These are phyloP conservation scores for Rapana venosa DNA, from an alignment of 2,888 invertebrate genomes.

Conservation along the genomic window DNA sequence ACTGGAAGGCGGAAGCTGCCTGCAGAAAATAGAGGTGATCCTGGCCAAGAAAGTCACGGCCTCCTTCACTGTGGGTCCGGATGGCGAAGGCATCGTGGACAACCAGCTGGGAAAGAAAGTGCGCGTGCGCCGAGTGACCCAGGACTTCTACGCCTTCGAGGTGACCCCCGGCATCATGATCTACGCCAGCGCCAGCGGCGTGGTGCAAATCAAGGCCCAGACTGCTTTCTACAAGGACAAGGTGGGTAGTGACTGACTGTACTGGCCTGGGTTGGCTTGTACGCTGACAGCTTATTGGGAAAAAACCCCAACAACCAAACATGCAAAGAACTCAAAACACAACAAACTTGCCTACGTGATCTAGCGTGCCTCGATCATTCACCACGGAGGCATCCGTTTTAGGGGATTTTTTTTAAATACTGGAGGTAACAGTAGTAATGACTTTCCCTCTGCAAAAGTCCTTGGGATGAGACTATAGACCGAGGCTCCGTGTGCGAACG, in stretches of 20 bases:
- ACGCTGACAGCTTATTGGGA: too few species aligned
- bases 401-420: too few species aligned
- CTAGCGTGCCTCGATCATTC: too few species aligned
- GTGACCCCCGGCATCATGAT: conserved; percentile 26
- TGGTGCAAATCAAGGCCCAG: conserved; percentile 28
- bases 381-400: too few species aligned
- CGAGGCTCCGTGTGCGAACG: too few species aligned
- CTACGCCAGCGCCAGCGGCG: neutral
- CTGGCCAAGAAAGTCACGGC: neutral
- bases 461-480: too few species aligned
- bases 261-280: too few species aligned
- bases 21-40: neutral
- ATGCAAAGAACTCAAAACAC: too few species aligned
- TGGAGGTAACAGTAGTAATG: too few species aligned
- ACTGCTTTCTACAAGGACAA: neutral
- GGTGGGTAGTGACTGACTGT: neutral
- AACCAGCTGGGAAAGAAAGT: neutral
- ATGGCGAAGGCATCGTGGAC: neutral
- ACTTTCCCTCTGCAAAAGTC: too few species aligned
- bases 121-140: conserved; percentile 10
- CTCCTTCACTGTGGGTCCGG: neutral
- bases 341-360: too few species aligned
- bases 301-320: too few species aligned
- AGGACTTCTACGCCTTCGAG: conserved; percentile 31
- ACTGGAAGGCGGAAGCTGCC: neutral